Percentiles rank a stretch among this genome's conserved stretches.
Evolutionary conservation across 2,797 vertebrate species (phyloP).

Genomic region (Manis crassicaudata): DNA sequence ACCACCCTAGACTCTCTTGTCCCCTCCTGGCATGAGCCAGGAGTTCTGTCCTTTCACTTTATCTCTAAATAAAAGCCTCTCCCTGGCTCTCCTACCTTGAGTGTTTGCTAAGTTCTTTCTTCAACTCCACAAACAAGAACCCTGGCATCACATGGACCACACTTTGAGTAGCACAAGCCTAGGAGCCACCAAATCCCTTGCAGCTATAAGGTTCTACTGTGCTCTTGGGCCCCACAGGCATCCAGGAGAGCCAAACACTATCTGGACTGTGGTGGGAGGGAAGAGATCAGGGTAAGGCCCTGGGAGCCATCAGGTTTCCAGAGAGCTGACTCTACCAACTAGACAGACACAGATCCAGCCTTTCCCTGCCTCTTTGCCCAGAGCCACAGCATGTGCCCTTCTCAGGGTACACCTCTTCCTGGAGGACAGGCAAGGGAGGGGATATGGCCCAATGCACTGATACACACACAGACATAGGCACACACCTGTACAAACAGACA

Average conservation of each 20-base stretch:
- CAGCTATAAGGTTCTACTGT: background rate
- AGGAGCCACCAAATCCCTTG: too few species aligned
- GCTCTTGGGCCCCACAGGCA: background rate
- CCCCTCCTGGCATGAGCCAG: too few species aligned
- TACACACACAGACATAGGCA: background rate
- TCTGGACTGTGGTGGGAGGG: background rate
- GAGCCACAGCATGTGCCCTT: background rate
- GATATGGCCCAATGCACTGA: background rate
- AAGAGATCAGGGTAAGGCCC: background rate
- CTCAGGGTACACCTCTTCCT: background rate
- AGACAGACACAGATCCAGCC: background rate
- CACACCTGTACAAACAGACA: background rate
- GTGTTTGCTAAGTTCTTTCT: too few species aligned
- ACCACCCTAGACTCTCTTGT: too few species aligned
- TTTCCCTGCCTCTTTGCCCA: accelerated
- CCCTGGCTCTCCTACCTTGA: too few species aligned
- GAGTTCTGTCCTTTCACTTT: too few species aligned
- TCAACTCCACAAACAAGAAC: too few species aligned
- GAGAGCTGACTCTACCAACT: background rate
- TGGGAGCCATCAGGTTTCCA: background rate
- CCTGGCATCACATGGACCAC: background rate
- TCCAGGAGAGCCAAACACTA: background rate
- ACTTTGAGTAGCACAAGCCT: background rate
- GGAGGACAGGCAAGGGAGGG: background rate
- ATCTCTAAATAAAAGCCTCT: too few species aligned